phyloP scores from a whole-genome alignment of 2,888 invertebrate species.

The Eledona agricola region DNA sequence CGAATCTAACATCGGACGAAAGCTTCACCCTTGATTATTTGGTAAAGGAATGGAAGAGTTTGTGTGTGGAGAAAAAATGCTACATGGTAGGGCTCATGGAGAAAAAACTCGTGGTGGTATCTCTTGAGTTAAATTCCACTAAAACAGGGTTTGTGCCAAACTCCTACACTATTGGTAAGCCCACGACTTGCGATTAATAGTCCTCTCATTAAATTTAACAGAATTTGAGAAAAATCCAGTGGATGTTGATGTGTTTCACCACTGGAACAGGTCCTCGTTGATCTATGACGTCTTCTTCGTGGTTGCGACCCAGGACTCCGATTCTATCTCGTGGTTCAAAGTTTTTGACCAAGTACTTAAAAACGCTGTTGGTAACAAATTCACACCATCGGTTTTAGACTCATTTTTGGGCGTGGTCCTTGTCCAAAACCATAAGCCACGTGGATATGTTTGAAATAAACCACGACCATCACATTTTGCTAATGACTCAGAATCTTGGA shows the following conservation, averaged over 20 bases:
- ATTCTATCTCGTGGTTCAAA: slow-evolving; percentile 56
- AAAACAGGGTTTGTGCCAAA: slow-evolving; percentile 35
- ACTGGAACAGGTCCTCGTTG: slow-evolving; percentile 2
- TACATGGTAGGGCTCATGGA: slow-evolving; percentile 42
- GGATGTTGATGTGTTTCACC: slow-evolving; percentile 40
- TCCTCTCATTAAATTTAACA: slow-evolving; percentile 24
- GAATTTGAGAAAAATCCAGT: slow-evolving; percentile 37
- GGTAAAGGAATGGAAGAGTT: slow-evolving; percentile 47
- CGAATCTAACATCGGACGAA: slow-evolving; percentile 42
- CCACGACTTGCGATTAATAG: slow-evolving; percentile 1
- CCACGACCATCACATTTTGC: slow-evolving; percentile 47
- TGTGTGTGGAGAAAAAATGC: slow-evolving; percentile 41
- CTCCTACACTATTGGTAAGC: slow-evolving; percentile 40
- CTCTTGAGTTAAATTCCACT: too few relatives aligned
- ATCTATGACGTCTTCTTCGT: slow-evolving; percentile 19
- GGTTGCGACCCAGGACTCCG: slow-evolving; percentile 23
- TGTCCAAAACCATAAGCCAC: slow-evolving; percentile 45
- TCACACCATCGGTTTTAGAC: slow-evolving; percentile 37
- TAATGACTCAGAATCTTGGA: slow-evolving; percentile 45
- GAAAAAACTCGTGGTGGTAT: slow-evolving; percentile 4
- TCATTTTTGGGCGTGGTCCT: slow-evolving; percentile 49
- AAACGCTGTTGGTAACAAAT: too few relatives aligned
- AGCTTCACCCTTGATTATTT: slow-evolving; percentile 39
- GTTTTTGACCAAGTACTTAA: slow-evolving; percentile 47
- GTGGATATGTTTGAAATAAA: slow-evolving; percentile 43